phyloP scores from a whole-genome alignment of 1,140 invertebrate species.

The Carcinoscorpius rotundicauda region DNA sequence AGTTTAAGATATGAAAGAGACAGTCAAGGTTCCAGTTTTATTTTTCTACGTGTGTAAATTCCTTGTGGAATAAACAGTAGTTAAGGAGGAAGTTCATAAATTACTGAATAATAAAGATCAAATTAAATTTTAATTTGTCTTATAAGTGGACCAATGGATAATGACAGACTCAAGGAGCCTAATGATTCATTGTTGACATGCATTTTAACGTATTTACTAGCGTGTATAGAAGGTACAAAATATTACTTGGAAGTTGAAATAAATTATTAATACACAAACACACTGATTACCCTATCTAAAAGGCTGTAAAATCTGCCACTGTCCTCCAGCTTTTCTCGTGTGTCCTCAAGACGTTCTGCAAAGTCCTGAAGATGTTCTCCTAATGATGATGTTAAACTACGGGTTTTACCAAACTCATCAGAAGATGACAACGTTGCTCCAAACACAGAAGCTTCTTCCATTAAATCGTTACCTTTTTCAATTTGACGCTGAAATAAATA shows the following conservation, averaged over 20 bases:
- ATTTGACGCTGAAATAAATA: constrained; percentile 51
- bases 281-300: constrained; percentile 46
- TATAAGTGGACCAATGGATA: no score
- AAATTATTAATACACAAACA: neutral
- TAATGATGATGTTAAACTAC: constrained; percentile 51
- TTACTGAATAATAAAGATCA: no score
- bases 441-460: constrained; percentile 51
- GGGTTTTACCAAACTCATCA: constrained; percentile 37
- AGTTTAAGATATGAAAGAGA: no score
- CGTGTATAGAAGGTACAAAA: no score
- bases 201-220: no score
- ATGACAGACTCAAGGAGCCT: no score
- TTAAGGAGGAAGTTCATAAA: no score
- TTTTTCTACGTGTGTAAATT: no score
- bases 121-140: no score
- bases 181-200: no score
- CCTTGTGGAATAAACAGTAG: no score
- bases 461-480: constrained; percentile 62
- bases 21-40: no score
- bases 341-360: constrained; percentile 56
- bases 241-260: neutral
- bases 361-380: constrained; percentile 56
- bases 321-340: constrained; percentile 60
- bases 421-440: constrained; percentile 18
- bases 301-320: constrained; percentile 60